phyloP scores from a whole-genome alignment of 2,113 vertebrate species.

The Poeciliopsis retropinna region DNA sequence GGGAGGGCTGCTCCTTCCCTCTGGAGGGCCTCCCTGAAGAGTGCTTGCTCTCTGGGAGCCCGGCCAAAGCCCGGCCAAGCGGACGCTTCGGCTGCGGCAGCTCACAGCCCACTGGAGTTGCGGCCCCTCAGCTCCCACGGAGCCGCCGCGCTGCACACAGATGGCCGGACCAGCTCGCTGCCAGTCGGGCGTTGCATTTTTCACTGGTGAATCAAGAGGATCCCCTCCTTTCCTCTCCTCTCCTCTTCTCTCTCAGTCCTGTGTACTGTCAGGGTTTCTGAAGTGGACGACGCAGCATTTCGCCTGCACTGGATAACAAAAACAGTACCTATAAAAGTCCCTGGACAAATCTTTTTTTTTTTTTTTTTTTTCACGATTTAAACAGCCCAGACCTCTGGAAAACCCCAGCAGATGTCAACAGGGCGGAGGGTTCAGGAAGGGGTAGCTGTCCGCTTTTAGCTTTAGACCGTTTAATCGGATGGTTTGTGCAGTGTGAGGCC shows the following conservation, averaged over 20 bases:
- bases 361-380: conserved; percentile 36
- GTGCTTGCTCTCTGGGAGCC: conserved; percentile 73
- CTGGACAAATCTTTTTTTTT: conserved; percentile 23
- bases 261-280: conserved; percentile 11
- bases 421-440: conserved; percentile 62
- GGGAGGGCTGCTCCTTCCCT: conserved; percentile 76
- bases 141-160: conserved; percentile 49
- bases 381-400: conserved; percentile 51
- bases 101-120: conserved; percentile 46
- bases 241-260: conserved; percentile 10
- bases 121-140: conserved; percentile 53
- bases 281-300: neutral
- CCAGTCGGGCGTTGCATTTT: conserved; percentile 50
- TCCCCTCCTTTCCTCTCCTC: conserved; percentile 20
- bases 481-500: conserved; percentile 62
- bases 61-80: conserved; percentile 66
- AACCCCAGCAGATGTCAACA: conserved; percentile 66
- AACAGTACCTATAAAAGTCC: conserved; percentile 33
- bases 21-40: conserved; percentile 79
- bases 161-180: conserved; percentile 52
- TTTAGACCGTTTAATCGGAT: conserved; percentile 54
- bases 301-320: conserved; percentile 13
- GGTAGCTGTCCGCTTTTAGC: conserved; percentile 62
- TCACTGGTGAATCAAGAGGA: conserved; percentile 50
- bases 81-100: conserved; percentile 44